Evolutionary conservation across 2,797 vertebrate genomes (phyloP).

Genomic region (Phoeniculus purpureus): DNA sequence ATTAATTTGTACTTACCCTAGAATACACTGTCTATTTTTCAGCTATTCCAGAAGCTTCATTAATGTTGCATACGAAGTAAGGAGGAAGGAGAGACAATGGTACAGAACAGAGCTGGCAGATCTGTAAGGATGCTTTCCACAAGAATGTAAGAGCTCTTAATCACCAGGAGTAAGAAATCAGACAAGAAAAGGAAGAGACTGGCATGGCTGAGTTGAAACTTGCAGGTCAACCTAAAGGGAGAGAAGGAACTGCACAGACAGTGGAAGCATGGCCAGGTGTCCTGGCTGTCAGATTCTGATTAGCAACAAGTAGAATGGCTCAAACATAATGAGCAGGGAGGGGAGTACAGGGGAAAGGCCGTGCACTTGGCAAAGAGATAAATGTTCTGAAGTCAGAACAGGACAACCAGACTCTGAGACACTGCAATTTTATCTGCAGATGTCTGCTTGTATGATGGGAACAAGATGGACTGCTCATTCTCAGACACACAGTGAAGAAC

Average conservation of each 20-base stretch:
- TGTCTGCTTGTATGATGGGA: too few species aligned
- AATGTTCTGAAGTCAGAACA: too few species aligned
- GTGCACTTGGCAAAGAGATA: too few species aligned
- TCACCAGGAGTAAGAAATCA: neutral
- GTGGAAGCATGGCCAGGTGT: neutral
- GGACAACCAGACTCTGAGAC: too few species aligned
- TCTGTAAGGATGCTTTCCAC: neutral
- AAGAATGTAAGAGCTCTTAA: neutral
- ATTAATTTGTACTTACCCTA: neutral
- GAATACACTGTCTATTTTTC: neutral
- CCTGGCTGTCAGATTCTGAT: neutral
- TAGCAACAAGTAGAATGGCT: too few species aligned
- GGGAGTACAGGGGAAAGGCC: too few species aligned
- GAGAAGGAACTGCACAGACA: neutral
- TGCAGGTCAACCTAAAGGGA: neutral
- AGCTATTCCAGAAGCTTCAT: neutral
- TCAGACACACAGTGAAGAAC: too few species aligned
- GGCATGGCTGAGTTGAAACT: neutral
- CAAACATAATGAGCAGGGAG: too few species aligned
- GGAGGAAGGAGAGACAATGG: neutral
- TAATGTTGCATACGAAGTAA: neutral
- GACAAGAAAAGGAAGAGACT: neutral
- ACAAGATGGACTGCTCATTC: too few species aligned
- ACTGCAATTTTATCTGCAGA: too few species aligned
- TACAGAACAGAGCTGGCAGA: neutral